A percentile compares a stretch with the other conserved stretches of the same genome.
Evolutionary conservation across 2,797 vertebrate species (phyloP).

Genomic region (Falco berigora): DNA sequence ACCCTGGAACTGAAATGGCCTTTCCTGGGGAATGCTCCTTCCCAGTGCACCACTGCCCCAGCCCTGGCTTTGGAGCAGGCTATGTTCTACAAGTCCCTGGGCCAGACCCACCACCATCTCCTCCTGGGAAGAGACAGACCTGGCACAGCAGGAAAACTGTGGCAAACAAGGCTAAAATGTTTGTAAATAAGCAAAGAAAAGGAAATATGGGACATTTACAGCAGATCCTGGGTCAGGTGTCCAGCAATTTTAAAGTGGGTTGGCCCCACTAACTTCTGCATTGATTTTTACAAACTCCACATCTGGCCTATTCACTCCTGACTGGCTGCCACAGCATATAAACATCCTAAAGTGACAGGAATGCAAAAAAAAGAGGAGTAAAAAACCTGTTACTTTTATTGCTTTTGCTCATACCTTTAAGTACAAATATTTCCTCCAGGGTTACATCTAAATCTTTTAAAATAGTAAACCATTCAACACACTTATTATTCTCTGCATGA

Average conservation of each 20-base stretch:
- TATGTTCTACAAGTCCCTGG: neutral
- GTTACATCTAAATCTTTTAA: constrained; percentile 3
- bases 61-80: neutral
- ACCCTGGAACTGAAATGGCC: fast-evolving
- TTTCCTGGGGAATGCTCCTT: fast-evolving
- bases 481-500: neutral
- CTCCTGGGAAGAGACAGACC: neutral
- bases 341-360: neutral
- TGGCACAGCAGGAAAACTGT: fast-evolving
- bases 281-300: neutral
- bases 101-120: neutral
- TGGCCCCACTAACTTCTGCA: neutral
- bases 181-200: neutral
- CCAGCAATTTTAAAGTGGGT: neutral
- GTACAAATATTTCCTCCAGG: neutral
- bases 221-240: neutral
- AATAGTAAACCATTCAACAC: neutral
- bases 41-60: neutral
- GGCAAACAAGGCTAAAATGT: neutral
- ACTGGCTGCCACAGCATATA: neutral
- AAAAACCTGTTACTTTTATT: neutral
- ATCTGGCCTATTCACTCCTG: neutral
- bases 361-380: neutral
- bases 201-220: neutral
- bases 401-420: neutral